Percentiles rank a stretch among this genome's conserved stretches.
These are phyloP conservation scores for Coremacera marginata DNA, from an alignment of 2,888 invertebrate genomes.

Conservation along the genomic window DNA sequence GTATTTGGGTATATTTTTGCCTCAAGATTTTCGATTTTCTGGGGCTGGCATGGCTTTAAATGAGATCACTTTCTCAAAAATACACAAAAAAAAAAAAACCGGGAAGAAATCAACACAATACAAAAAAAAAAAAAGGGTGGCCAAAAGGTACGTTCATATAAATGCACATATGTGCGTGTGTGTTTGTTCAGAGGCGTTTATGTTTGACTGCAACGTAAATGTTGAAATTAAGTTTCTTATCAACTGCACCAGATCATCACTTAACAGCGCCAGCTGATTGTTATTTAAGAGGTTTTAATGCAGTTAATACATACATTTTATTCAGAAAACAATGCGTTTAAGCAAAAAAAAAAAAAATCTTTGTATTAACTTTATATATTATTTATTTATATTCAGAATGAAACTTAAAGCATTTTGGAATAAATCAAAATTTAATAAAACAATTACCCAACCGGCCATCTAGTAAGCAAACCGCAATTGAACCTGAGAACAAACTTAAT, in stretches of 20 bases:
- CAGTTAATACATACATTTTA: too few species aligned
- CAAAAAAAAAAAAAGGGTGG: not conserved
- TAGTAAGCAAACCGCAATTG: too few species aligned
- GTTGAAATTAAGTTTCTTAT: constrained; percentile 7
- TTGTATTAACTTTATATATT: too few species aligned
- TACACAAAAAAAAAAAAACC: not conserved
- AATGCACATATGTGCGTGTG: not conserved
- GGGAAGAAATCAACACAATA: not conserved
- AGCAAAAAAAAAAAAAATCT: too few species aligned
- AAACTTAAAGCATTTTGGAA: too few species aligned
- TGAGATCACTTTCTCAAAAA: constrained; percentile 17
- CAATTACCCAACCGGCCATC: too few species aligned
- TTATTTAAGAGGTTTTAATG: not conserved
- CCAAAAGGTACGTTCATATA: not conserved
- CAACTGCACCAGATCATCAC: constrained; percentile 15
- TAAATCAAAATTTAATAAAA: too few species aligned
- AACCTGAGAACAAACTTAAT: too few species aligned
- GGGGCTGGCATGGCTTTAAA: constrained; percentile 11
- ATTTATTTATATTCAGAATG: too few species aligned
- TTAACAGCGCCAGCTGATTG: constrained; percentile 15
- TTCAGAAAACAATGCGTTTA: too few species aligned
- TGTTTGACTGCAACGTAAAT: not conserved
- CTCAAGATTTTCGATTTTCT: not conserved
- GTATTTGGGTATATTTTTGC: not conserved
- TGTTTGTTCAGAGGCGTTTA: constrained; percentile 10